These are phyloP conservation scores for Chloropsis hardwickii DNA, from an alignment of 2,113 vertebrate species.

Conservation along the genomic window DNA sequence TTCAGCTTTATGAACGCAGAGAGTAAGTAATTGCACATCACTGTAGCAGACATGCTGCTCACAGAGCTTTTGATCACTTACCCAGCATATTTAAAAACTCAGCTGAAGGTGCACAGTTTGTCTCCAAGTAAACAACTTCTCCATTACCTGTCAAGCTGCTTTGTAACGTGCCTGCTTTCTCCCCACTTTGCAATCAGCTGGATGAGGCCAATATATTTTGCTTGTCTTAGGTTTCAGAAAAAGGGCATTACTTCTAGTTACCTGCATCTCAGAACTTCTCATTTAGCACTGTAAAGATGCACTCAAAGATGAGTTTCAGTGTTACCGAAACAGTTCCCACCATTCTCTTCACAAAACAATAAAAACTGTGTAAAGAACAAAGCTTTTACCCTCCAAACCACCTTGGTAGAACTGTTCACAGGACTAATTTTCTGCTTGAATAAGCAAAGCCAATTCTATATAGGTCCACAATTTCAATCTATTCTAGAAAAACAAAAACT, in stretches of 20 bases:
- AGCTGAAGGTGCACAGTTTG: neutral
- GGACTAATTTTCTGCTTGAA: neutral
- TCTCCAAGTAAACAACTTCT: neutral
- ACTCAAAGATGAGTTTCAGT: neutral
- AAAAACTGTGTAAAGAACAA: neutral
- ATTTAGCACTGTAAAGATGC: neutral
- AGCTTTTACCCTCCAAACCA: constrained; percentile 27
- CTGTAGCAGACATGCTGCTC: neutral
- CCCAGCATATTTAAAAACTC: constrained; percentile 9
- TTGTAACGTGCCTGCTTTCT: neutral
- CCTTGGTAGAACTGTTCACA: neutral
- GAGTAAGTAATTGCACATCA: constrained; percentile 3
- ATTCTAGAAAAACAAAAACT: neutral
- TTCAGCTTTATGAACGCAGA: neutral
- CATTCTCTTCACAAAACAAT: neutral
- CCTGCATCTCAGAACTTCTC: constrained; percentile 7
- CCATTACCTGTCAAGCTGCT: constrained; percentile 6
- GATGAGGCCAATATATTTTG: neutral
- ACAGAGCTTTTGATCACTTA: neutral
- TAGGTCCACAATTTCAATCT: neutral
- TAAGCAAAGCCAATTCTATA: constrained; percentile 18
- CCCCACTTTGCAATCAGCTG: neutral
- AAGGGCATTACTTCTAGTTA: constrained; percentile 5
- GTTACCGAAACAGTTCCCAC: neutral
- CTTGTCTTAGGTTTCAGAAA: constrained; percentile 4